phyloP scores from a whole-genome alignment of 2,888 invertebrate genomes.

The Philopedon plagiatum region DNA sequence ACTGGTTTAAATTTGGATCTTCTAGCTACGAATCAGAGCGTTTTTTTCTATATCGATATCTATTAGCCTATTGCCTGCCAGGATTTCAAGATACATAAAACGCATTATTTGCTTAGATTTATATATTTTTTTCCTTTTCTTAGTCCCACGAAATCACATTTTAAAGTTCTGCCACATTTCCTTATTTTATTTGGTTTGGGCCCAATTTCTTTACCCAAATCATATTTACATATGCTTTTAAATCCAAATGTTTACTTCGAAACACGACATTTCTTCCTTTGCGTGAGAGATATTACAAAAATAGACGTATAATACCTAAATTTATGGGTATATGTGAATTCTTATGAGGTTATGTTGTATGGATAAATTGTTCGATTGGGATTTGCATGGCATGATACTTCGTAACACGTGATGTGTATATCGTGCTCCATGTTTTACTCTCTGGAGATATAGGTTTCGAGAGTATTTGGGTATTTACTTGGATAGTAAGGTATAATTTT shows the following conservation, averaged over 20 bases:
- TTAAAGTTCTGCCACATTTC: not conserved
- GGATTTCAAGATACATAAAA: no score
- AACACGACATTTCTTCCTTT: not conserved
- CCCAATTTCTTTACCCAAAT: not conserved
- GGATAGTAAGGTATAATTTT: no score
- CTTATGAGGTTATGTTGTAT: slow-evolving; percentile 40
- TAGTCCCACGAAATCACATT: not conserved
- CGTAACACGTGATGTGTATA: no score
- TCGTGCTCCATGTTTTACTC: slow-evolving; percentile 5
- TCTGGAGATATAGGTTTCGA: not conserved
- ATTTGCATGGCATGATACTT: no score
- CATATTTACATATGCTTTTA: not conserved
- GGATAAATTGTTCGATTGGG: slow-evolving; percentile 41
- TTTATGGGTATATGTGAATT: slow-evolving; percentile 32
- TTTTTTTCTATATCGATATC: no score
- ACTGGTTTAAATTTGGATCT: no score
- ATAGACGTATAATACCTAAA: slow-evolving; percentile 22
- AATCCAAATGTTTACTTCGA: not conserved
- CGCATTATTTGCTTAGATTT: no score
- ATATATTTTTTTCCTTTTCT: no score
- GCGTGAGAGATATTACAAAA: slow-evolving; percentile 9
- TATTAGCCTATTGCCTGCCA: no score
- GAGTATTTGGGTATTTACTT: no score
- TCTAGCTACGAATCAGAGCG: no score
- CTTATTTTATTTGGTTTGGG: not conserved